Conservation (phyloP, 2,888 invertebrate genomes). For the Nezara viridula region DNA sequence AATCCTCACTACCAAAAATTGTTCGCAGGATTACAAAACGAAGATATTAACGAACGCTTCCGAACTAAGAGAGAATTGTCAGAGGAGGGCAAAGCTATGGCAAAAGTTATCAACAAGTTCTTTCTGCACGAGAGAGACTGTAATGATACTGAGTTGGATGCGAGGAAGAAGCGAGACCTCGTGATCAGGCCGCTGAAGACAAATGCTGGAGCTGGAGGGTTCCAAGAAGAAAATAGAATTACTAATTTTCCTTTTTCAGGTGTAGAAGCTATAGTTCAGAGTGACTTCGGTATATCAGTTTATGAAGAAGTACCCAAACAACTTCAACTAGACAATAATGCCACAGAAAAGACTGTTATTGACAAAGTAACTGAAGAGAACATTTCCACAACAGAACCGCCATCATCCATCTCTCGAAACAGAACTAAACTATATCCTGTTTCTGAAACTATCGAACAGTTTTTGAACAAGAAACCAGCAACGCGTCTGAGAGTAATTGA, state of each 20-base stretch:
- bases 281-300: neutral
- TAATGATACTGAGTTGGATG: neutral
- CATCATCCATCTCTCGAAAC: neutral
- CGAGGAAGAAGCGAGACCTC: neutral
- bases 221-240: neutral
- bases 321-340: neutral
- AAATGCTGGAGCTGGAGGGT: no score
- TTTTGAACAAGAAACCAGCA: neutral
- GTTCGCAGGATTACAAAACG: slow-evolving; percentile 33
- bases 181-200: neutral
- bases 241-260: slow-evolving; percentile 32
- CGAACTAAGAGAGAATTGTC: slow-evolving; percentile 15
- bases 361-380: neutral
- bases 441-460: slow-evolving; percentile 14
- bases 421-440: neutral
- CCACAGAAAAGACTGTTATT: neutral
- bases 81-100: neutral
- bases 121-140: slow-evolving; percentile 28
- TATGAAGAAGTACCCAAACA: neutral
- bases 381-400: neutral
- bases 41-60: neutral
- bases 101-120: neutral
- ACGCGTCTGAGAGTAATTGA: neutral
- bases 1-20: neutral
- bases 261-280: slow-evolving; percentile 23